Base-by-base conservation (phyloP, 2,888 invertebrate genomes). In the Ectemnius cavifrons region DNA sequence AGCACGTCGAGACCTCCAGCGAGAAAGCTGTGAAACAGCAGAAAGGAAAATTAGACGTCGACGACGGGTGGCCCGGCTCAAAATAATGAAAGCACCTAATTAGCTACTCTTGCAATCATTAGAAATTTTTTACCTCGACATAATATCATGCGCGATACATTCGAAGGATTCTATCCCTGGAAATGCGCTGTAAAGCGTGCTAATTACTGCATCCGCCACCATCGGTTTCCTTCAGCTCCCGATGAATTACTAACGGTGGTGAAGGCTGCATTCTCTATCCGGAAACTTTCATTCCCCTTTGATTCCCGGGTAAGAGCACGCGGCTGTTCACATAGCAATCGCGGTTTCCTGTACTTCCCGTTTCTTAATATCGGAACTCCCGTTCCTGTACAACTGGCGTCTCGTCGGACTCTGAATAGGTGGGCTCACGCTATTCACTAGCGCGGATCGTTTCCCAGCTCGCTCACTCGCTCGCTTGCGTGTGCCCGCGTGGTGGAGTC, bases 211-310 rank as follows among this genome's bases (percentile, higher is more conserved):
- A 16, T 52, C 13, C 52, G 5, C 52, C 52, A 2, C 52, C n/a
- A 52, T 52, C 52, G 52, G 16, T 14, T 52, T 52, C 16, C 14
- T 14, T 16, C 16, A 14, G 16, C 52, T 52, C 8, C 37, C 5
- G 52, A 52, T 52, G 14, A 52, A 52, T 52, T 52, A 52, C 52
- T 52, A 37, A 11, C 37, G 37, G 5, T 8, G 37, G 37, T 37
- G 37, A 37, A 37, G 37, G 37, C 37, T 8, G 37, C 37, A 6
- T 37, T 16, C 16, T 13, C 52, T 52, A 16, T 52, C 52, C 52
- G 16, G 16, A 52, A 52, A 52, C 52, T 52, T 52, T 52, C 16
- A 52, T 52, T 52, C 52, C 52, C 16, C 52, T 14, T 52, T 16
- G 52, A 52, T 52, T 14, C 16, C 8, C 37, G 4, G 37, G 6